phyloP scores from a whole-genome alignment of 2,888 invertebrate genomes.

The Drosophila nr. fundita region DNA sequence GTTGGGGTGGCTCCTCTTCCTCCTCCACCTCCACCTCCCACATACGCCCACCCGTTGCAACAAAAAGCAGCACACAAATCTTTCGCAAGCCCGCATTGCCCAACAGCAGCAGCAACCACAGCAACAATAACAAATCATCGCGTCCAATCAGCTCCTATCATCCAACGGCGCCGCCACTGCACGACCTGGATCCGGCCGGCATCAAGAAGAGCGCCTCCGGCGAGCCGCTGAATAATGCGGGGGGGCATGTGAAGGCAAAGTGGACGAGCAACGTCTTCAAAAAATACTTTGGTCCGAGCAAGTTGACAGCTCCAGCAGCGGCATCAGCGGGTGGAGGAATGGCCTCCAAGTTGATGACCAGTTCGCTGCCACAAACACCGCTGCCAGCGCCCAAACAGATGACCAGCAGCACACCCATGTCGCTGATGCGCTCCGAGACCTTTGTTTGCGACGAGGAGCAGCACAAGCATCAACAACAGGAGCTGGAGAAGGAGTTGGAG shows the following conservation, averaged over 20 bases:
- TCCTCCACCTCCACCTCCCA: conserved; percentile 46
- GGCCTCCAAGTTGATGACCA: conserved; percentile 41
- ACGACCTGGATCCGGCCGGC: conserved; percentile 53
- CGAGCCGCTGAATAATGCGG: conserved; percentile 79
- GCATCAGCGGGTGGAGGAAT: not conserved
- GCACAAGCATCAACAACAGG: conserved; percentile 35
- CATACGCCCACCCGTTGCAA: conserved; percentile 63
- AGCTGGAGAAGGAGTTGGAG: conserved; percentile 7
- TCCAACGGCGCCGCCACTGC: conserved; percentile 46
- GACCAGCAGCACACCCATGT: conserved; percentile 63
- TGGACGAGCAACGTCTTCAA: conserved; percentile 80
- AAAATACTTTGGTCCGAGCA: conserved; percentile 76
- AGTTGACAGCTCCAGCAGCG: conserved; percentile 16
- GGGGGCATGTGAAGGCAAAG: conserved; percentile 78
- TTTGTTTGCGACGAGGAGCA: conserved; percentile 81
- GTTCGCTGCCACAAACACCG: conserved; percentile 61
- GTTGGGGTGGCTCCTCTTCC: conserved; percentile 40
- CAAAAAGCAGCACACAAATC: conserved; percentile 63
- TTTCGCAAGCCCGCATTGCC: conserved; percentile 74
- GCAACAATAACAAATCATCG: conserved; percentile 2
- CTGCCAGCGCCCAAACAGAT: conserved; percentile 55
- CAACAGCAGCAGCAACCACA: not conserved
- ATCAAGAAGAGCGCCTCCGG: conserved; percentile 81
- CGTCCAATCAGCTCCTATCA: conserved; percentile 63
- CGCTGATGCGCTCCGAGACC: conserved; percentile 82